Percentiles rank a stretch among this genome's conserved stretches.
Evolutionary conservation across 1,140 invertebrate species (phyloP).

Genomic region (Eupeodes corollae): DNA sequence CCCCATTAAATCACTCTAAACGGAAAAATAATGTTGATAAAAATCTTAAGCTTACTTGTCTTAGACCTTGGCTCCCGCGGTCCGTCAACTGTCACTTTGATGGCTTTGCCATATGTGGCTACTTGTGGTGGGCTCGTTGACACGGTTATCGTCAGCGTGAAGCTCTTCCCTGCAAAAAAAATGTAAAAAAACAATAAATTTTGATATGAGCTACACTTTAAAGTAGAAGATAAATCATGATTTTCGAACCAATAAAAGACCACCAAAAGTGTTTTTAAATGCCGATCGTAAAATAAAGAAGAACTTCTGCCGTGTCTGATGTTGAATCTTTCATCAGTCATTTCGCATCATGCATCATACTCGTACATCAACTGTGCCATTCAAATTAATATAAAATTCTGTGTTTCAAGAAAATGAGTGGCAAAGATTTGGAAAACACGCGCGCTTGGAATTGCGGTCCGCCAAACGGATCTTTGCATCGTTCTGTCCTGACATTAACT

Average conservation of each 20-base stretch:
- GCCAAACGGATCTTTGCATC: no score
- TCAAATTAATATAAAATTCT: no score
- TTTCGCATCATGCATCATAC: no score
- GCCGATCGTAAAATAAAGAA: no score
- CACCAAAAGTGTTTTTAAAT: no score
- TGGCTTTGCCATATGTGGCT: constrained; percentile 89
- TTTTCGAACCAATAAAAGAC: constrained; percentile 3
- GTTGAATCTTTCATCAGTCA: no score
- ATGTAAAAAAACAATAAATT: constrained; percentile 12
- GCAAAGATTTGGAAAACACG: no score
- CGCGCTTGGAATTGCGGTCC: no score
- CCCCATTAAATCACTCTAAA: neutral
- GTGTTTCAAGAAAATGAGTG: no score
- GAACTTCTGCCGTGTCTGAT: no score
- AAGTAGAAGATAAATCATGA: neutral
- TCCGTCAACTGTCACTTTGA: constrained; percentile 98
- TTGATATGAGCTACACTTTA: constrained; percentile 18
- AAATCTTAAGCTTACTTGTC: constrained; percentile 68
- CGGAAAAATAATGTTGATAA: neutral
- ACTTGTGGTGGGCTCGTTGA: constrained; percentile 86
- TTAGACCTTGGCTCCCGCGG: constrained; percentile 92
- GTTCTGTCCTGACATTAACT: no score
- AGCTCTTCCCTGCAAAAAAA: constrained; percentile 77
- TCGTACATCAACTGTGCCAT: no score
- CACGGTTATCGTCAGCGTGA: constrained; percentile 90